Base-by-base conservation (phyloP, 2,797 vertebrate species). In the Tarsius wallacei region DNA sequence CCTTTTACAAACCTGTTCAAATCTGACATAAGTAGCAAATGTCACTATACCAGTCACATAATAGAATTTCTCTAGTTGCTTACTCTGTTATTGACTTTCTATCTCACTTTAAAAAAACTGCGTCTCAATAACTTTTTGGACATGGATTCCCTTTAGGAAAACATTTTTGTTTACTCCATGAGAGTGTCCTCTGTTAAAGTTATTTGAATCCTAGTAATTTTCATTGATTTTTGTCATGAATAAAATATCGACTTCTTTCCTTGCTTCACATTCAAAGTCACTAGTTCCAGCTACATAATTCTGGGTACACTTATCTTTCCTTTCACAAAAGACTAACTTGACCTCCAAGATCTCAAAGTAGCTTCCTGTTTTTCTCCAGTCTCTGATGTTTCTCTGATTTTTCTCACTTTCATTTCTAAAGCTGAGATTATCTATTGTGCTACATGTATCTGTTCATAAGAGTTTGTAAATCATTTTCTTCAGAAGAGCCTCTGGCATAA, bases 201-300 rank as follows among this genome's bases (percentile, higher is more conserved):
- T 83, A 28, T 93, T 31, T 73, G 73, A 95, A 84, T 22, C 14
- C 42, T 19, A 82, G 70, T 49, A 91, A 49, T 80, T 13, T 51
- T 66, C 5, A 16, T 63, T 78, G 51, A 91, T 73, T 89, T 89
- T 91, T 61, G 9, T 74, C 57, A 87, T 63, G 53, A 91, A 73
- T 96, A 89, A 96, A 96, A 68, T 88, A 93, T 78, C 2, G 47
- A 64, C 16, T 47, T 59, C 7, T 80, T 87, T 82, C 47, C 36
- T 68, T 81, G 22, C 26, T 82, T 22, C 16, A 31, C 15, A 80
- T 78, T 90, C 57, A 78, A 93, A 94, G 42, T 7, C 0, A 2
- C 63, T 94, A 61, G 28, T 78, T 92, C 57, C 12, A 87, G 51
- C 51, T 89, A 33, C 51, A 78, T 42, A 10, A 2, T 51, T 87